Percentiles rank a stretch among this genome's conserved stretches.
Evolutionary conservation across 2,797 vertebrate genomes (phyloP).

Genomic region (Cetoscarus ocellatus): DNA sequence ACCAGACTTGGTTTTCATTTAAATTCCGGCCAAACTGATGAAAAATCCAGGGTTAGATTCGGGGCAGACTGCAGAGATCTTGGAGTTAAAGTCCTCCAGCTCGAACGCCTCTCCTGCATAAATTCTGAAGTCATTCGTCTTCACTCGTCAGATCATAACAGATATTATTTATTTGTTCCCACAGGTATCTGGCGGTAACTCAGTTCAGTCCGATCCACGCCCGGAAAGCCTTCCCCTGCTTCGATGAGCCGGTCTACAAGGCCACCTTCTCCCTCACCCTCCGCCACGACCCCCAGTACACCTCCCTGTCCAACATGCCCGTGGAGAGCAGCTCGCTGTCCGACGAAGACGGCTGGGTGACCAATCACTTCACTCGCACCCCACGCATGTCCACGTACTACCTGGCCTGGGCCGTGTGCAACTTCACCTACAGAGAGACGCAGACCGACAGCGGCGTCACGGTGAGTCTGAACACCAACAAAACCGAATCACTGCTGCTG

Average conservation of each 20-base stretch:
- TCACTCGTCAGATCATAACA: not conserved
- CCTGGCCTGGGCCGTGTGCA: slow-evolving; percentile 94
- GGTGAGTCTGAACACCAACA: slow-evolving; percentile 81
- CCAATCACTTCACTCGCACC: slow-evolving; percentile 90
- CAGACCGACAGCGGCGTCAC: slow-evolving; percentile 87
- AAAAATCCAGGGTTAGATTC: too few relatives aligned
- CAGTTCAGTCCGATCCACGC: slow-evolving; percentile 94
- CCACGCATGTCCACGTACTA: slow-evolving; percentile 96
- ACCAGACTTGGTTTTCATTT: too few relatives aligned
- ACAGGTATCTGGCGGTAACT: slow-evolving; percentile 90
- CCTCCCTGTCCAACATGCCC: slow-evolving; percentile 94
- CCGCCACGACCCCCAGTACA: slow-evolving; percentile 89
- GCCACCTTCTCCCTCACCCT: slow-evolving; percentile 93
- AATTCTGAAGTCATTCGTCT: not conserved
- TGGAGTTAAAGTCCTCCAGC: accelerated
- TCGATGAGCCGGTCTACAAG: slow-evolving; percentile 91
- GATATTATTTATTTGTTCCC: too few relatives aligned
- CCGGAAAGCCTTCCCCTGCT: slow-evolving; percentile 89
- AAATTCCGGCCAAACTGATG: too few relatives aligned
- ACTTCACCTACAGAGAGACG: slow-evolving; percentile 92
- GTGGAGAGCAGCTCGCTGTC: slow-evolving; percentile 85
- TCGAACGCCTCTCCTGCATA: too few relatives aligned
- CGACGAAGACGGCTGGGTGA: slow-evolving; percentile 91
- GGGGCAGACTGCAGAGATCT: not conserved
- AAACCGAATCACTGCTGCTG: not conserved